Evolutionary conservation across 2,888 invertebrate species (phyloP).

Genomic region (Coleophora deauratella): DNA sequence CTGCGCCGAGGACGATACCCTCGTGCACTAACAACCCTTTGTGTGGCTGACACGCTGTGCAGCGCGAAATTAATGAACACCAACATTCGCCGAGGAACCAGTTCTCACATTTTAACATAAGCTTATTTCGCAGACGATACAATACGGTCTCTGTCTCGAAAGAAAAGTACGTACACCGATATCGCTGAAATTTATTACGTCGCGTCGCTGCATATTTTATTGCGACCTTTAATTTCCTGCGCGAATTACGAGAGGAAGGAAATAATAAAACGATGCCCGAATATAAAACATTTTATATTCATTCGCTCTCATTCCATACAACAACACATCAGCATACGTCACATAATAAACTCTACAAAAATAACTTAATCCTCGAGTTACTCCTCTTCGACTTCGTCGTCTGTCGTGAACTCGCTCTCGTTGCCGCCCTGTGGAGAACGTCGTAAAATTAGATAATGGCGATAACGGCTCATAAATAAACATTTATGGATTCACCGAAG

Average conservation of each 20-base stretch:
- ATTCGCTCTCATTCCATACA: slow-evolving; percentile 53
- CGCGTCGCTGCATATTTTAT: too few relatives aligned
- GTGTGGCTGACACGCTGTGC: slow-evolving; percentile 21
- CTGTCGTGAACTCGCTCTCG: slow-evolving; percentile 79
- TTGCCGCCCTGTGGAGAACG: slow-evolving; percentile 63
- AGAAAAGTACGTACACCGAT: background rate
- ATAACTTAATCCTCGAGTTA: slow-evolving; percentile 55
- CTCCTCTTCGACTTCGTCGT: slow-evolving; percentile 77
- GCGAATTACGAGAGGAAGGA: slow-evolving; percentile 11
- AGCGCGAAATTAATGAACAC: slow-evolving; percentile 10
- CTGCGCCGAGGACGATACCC: slow-evolving; percentile 53
- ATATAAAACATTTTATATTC: slow-evolving; percentile 67
- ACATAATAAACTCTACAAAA: slow-evolving; percentile 69
- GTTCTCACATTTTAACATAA: background rate
- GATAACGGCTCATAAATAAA: background rate
- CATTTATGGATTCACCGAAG: background rate
- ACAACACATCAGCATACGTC: slow-evolving; percentile 44
- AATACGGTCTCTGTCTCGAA: background rate
- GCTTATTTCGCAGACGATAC: background rate
- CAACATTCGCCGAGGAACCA: slow-evolving; percentile 5
- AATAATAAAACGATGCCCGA: slow-evolving; percentile 31
- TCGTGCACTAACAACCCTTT: slow-evolving; percentile 35
- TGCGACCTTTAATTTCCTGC: background rate
- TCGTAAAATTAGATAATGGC: slow-evolving; percentile 1
- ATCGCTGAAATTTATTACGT: background rate